Evolutionary conservation across 1,140 invertebrate genomes (phyloP), one percentile per base, ranked within the genome.

Genomic region (Meloidogyne exigua): DNA sequence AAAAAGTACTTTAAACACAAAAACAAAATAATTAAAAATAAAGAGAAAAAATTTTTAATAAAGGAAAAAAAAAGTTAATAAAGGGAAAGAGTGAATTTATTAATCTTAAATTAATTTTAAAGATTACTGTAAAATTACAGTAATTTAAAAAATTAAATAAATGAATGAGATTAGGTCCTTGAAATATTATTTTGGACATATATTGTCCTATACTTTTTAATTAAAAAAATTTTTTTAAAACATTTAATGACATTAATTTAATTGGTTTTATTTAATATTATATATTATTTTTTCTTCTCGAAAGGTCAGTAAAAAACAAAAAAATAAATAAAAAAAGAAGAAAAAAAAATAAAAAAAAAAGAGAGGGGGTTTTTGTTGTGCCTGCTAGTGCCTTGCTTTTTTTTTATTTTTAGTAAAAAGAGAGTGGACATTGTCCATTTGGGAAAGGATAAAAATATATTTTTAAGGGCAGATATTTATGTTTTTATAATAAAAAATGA

Each of bases 341-440:
- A 49, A 49, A 49, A 57, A n/a, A 7, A n/a, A 18, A 49, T 49
- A 18, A 49, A 18, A 49, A 18, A 18, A 5, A 3, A 9, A 57
- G 13, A 21, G 9, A n/a, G 49, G 49, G 18, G 49, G 49, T 13
- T 49, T 2, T 10, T 44, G 11, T 57, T 57, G 49, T 57, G 49
- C 49, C 49, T 57, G 49, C 18, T 57, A n/a, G 49, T 57, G 49
- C 49, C 49, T 57, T 57, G 49, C 49, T 21, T 57, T 57, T 57
- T 57, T 57, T 57, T 7, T 44, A 57, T 49, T 49, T 49, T 49
- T 49, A 3, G 44, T n/a, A 18, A 44, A 15, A 57, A 57, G 13
- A 57, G 49, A 57, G 49, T 57, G 49, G 49, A 57, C 49, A 57
- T n/a, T 57, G 49, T 57, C 49, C 49, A 57, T 57, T 57, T 57